Evolutionary conservation across 2,797 vertebrate species (phyloP), one percentile per base, ranked within the genome.

Genomic region (Apogon hyalosoma): DNA sequence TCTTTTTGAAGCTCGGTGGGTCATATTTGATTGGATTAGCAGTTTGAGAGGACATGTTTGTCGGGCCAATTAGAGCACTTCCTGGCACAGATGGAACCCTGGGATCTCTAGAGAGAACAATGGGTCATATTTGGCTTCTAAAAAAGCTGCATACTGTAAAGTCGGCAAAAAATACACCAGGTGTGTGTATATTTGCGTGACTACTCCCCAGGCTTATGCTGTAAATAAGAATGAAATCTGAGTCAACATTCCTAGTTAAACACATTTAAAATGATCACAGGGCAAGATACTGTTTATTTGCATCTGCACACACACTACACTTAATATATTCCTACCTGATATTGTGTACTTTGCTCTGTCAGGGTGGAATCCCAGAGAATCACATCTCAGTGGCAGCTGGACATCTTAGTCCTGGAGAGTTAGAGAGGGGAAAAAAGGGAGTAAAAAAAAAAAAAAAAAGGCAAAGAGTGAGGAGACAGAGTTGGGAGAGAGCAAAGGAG

Each of bases 311-410:
- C 55, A 71, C 40, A 61, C 39, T 3, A 63, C 0, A 4, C 7
- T 11, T 4, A 14, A 47, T 31, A 60, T 15, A 38, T 70, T 60
- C 83, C 77, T 90, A 93, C 92, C 90, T 88, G 72, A 79, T 69
- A 46, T 50, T 52, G 64, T 80, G 75, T 75, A 18, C 69, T 85
- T 87, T 79, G 79, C 77, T 85, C 69, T 65, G 79, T 90, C 69
- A 71, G 77, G 83, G 78, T 69, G 71, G 83, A 87, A 79, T 81
- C 77, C 80, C 77, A 85, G 78, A 79, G 88, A 90, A 81, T 93
- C 90, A 92, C 90, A 92, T 93, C 89, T 92, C 92, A 93, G 21
- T 79, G 75, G 78, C 84, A 73, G 79, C 79, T 81, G 77, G 79
- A 84, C 69, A 43, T 77, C 73, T 64, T 64, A 72, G 85, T 86